Conservation (phyloP, 2,888 invertebrate species). For the Drosophila stalkeri region DNA sequence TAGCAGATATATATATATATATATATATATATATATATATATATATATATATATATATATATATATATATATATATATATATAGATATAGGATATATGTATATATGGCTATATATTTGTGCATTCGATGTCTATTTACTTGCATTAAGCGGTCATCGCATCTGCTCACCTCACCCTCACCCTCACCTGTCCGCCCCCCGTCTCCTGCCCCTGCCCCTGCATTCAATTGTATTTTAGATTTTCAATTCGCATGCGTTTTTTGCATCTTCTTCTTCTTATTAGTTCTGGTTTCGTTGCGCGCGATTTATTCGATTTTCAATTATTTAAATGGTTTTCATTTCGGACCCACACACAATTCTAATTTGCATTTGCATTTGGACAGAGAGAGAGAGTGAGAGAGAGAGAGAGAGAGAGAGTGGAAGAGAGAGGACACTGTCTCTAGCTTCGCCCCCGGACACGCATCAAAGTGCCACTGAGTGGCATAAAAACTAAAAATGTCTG, state of each 20-base stretch:
- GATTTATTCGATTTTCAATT: conserved; percentile 81
- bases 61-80: conserved; percentile 19
- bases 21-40: conserved; percentile 15
- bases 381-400: conserved; percentile 3
- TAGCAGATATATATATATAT: conserved; percentile 10
- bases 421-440: neutral
- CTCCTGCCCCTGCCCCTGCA: neutral
- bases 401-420: no score
- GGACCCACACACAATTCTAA: conserved; percentile 65
- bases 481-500: conserved; percentile 70
- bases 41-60: conserved; percentile 15
- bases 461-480: conserved; percentile 74
- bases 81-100: no score
- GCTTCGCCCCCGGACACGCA: conserved; percentile 43
- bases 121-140: conserved; percentile 20
- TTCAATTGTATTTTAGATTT: conserved; percentile 17
- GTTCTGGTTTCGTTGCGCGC: conserved; percentile 42
- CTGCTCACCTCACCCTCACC: conserved; percentile 33
- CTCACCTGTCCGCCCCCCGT: conserved; percentile 1
- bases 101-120: conserved; percentile 10
- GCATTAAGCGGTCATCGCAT: conserved; percentile 39
- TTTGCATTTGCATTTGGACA: conserved; percentile 69
- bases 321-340: conserved; percentile 80
- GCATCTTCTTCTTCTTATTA: conserved; percentile 27
- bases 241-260: conserved; percentile 47